These are phyloP conservation scores for Nymphicus hollandicus DNA, from an alignment of 2,113 vertebrate species.

Conservation along the genomic window DNA sequence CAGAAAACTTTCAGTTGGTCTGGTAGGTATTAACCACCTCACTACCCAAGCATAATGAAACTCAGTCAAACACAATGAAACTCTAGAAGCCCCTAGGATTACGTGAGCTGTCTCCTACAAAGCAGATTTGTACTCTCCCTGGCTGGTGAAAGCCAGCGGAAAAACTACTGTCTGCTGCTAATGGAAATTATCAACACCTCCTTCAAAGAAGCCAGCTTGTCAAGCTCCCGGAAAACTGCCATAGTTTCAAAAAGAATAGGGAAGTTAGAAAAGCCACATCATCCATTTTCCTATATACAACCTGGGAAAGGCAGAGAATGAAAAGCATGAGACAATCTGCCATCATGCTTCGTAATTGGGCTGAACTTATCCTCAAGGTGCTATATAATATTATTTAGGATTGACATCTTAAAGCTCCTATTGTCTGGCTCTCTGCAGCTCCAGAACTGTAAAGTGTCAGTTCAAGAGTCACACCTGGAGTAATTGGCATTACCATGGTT, in stretches of 20 bases:
- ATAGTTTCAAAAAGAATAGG: background rate
- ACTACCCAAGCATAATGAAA: constrained; percentile 9
- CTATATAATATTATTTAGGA: background rate
- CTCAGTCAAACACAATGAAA: constrained; percentile 11
- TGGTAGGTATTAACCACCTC: constrained; percentile 44
- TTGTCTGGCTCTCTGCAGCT: background rate
- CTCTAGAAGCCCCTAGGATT: constrained; percentile 18
- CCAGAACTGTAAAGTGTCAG: background rate
- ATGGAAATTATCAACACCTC: constrained; percentile 38
- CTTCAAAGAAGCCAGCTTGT: background rate
- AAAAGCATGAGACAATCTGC: background rate
- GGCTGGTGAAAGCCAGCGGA: background rate
- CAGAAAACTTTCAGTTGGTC: constrained; percentile 12
- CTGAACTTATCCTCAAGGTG: background rate
- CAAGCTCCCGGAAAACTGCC: background rate
- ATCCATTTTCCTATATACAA: background rate
- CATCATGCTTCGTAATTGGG: background rate
- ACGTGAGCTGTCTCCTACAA: background rate
- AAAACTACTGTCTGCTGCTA: background rate
- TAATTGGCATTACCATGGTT: background rate
- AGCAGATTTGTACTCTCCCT: background rate
- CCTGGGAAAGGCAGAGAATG: background rate
- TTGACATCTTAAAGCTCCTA: background rate
- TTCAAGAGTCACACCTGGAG: background rate
- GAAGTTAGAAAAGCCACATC: background rate